phyloP scores from a whole-genome alignment of 2,113 vertebrate species.

The Heterotilapia buettikoferi region DNA sequence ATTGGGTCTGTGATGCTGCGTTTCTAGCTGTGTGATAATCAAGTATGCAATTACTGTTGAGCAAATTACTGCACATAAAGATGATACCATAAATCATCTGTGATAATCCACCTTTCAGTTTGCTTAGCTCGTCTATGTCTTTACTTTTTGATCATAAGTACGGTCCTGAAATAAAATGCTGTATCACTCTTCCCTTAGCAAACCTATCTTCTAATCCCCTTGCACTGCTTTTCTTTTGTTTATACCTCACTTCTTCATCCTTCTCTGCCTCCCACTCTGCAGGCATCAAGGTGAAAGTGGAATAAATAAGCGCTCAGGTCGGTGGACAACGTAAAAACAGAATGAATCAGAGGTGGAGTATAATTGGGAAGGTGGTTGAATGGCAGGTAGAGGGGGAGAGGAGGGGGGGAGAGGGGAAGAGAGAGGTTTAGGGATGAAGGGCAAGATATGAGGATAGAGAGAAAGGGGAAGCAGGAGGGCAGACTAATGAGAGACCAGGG shows the following conservation, averaged over 20 bases:
- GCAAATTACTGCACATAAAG: not conserved
- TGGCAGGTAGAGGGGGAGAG: not conserved
- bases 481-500: constrained; percentile 29
- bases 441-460: not conserved
- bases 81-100: not conserved
- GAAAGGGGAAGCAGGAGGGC: not conserved
- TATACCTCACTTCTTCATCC: not conserved
- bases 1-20: not conserved
- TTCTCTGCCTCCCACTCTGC: not conserved
- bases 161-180: not conserved
- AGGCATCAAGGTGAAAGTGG: not conserved
- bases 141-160: not conserved
- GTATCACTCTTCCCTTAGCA: no score
- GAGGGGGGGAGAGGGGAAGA: not conserved
- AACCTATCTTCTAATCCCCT: not conserved
- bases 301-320: not conserved
- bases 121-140: not conserved
- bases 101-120: not conserved
- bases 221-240: not conserved
- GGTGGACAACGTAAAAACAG: not conserved
- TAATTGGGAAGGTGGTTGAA: constrained; percentile 14
- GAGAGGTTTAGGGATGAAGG: not conserved
- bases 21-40: not conserved
- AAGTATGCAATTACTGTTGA: not conserved
- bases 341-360: not conserved